Evolutionary conservation across 35 echinoderm and acorn worm species (phyloP).

Genomic region (Stichopus chloronotus): DNA sequence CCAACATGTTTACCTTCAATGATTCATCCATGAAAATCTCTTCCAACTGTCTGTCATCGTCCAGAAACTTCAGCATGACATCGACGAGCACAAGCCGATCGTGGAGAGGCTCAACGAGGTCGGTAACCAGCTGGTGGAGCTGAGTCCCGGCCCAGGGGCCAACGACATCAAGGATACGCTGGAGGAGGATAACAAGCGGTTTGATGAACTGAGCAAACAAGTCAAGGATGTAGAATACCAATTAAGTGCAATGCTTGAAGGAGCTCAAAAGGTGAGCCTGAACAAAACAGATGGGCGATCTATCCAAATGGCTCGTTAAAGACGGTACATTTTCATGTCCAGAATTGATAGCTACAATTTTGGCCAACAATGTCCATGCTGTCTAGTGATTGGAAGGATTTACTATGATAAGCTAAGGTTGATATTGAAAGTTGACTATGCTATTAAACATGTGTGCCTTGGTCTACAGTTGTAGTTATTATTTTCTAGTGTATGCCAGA

Average conservation of each 20-base stretch:
- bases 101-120: slow-evolving; percentile 76
- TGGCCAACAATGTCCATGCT: not conserved
- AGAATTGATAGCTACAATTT: not conserved
- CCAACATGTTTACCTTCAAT: no score
- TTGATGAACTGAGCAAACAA: slow-evolving; percentile 76
- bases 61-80: slow-evolving; percentile 95
- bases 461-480: no score
- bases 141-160: slow-evolving; percentile 84
- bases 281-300: not conserved
- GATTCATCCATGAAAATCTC: no score
- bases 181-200: slow-evolving; percentile 80
- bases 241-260: slow-evolving; percentile 89
- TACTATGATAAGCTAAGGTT: not conserved
- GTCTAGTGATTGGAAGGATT: not conserved
- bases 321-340: not conserved
- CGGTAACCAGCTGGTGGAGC: slow-evolving; percentile 76
- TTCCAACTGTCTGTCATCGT: not conserved
- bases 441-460: no score
- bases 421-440: no score
- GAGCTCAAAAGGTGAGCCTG: slow-evolving; percentile 90
- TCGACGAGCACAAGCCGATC: slow-evolving; percentile 72
- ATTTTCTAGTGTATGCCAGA: no score
- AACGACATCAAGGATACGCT: slow-evolving; percentile 78
- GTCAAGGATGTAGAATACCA: slow-evolving; percentile 96
- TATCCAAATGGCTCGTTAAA: not conserved